These are phyloP conservation scores for Noctua comes DNA, from an alignment of 2,888 invertebrate species.

Conservation along the genomic window DNA sequence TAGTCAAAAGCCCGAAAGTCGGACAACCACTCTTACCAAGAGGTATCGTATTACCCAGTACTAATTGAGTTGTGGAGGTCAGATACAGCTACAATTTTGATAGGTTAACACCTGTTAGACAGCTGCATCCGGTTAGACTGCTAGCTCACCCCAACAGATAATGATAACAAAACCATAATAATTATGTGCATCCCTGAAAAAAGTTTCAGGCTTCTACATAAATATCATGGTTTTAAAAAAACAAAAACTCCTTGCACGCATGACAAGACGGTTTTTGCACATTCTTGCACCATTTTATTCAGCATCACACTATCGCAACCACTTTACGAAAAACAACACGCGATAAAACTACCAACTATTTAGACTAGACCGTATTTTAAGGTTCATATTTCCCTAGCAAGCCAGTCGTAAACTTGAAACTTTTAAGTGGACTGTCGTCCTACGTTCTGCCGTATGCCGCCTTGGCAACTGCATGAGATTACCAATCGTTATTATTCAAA, in stretches of 20 bases:
- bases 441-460: slow-evolving; percentile 50
- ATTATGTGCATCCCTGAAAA: too few species aligned
- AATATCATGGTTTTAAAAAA: too few species aligned
- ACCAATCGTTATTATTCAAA: slow-evolving; percentile 57
- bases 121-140: too few species aligned
- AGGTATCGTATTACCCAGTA: neutral
- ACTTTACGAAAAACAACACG: neutral
- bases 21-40: neutral
- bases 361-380: slow-evolving; percentile 23
- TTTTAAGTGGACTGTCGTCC: slow-evolving; percentile 64
- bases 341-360: slow-evolving; percentile 22
- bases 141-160: too few species aligned
- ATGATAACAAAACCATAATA: too few species aligned
- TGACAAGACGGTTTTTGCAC: too few species aligned
- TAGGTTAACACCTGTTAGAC: too few species aligned
- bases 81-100: too few species aligned
- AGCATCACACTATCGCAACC: neutral
- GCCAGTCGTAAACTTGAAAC: slow-evolving; percentile 60
- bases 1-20: neutral
- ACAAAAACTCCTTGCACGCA: too few species aligned
- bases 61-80: neutral
- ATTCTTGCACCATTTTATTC: neutral
- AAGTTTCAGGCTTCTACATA: too few species aligned
- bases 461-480: slow-evolving; percentile 58
- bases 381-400: slow-evolving; percentile 46